These are phyloP conservation scores for Pygocentrus nattereri DNA, from an alignment of 2,797 vertebrate species.

Conservation along the genomic window DNA sequence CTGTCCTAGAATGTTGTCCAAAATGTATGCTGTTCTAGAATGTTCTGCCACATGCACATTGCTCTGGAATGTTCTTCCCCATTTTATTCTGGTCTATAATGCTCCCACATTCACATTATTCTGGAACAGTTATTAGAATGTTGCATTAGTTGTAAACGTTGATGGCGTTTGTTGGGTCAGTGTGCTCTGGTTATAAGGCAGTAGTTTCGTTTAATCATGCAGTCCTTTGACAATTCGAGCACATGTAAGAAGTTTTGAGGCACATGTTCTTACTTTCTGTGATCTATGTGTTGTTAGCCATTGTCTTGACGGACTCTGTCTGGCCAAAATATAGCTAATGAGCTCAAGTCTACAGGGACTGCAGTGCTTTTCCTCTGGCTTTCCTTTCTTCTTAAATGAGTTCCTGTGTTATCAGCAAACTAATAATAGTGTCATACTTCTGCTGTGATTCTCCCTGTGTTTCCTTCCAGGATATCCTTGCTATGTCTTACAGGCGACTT, in stretches of 20 bases:
- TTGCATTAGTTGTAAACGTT: not conserved
- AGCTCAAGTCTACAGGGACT: not conserved
- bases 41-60: not conserved
- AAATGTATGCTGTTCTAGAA: too few relatives aligned
- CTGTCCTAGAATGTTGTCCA: not conserved
- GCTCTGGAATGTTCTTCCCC: not conserved
- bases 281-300: not conserved
- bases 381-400: not conserved
- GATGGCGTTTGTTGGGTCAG: not conserved
- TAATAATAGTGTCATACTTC: conserved; percentile 78
- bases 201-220: not conserved
- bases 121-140: not conserved
- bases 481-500: conserved; percentile 67
- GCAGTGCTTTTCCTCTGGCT: not conserved
- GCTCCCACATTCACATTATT: not conserved
- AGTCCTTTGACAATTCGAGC: not conserved
- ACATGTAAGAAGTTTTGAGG: not conserved
- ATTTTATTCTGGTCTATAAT: not conserved
- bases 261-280: not conserved
- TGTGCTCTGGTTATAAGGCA: not conserved
- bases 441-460: conserved; percentile 54
- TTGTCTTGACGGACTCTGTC: not conserved
- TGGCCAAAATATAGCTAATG: not conserved
- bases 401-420: conserved; percentile 69
- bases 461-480: conserved; percentile 79